Conservation (phyloP, 2,797 vertebrate genomes). For the Pangasius krempfi region DNA sequence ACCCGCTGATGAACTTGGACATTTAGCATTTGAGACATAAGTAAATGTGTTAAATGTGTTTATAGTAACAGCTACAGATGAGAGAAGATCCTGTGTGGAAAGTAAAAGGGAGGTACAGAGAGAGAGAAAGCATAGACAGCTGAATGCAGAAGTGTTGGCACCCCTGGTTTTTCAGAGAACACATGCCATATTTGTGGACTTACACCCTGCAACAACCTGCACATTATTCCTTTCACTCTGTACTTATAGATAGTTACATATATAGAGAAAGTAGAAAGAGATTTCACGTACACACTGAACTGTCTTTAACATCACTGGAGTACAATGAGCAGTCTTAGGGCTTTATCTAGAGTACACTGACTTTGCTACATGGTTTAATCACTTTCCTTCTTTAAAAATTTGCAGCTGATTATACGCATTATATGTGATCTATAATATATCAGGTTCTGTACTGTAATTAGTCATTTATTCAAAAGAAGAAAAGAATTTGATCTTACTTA, state of each 20-base stretch:
- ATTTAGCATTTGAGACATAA: neutral
- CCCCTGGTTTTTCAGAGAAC: neutral
- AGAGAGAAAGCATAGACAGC: neutral
- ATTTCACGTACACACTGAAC: too few species aligned
- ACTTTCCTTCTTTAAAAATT: neutral
- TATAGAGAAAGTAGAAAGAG: neutral
- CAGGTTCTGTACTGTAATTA: neutral
- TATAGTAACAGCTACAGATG: neutral
- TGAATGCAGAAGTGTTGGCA: neutral
- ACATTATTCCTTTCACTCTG: neutral
- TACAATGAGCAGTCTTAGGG: neutral
- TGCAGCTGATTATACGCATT: neutral
- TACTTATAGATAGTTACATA: too few species aligned
- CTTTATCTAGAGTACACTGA: neutral
- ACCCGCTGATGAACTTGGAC: neutral
- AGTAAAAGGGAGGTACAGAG: neutral
- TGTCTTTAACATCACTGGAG: neutral
- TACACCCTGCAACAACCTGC: neutral
- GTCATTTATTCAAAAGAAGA: neutral
- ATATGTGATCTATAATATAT: neutral
- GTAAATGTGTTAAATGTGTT: neutral
- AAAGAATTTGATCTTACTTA: neutral
- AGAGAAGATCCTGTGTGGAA: neutral
- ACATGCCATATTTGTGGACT: neutral
- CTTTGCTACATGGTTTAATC: neutral